Percentiles rank a stretch among this genome's conserved stretches.
These are phyloP conservation scores for Smittia aterrima DNA, from an alignment of 2,888 invertebrate genomes.

Conservation along the genomic window DNA sequence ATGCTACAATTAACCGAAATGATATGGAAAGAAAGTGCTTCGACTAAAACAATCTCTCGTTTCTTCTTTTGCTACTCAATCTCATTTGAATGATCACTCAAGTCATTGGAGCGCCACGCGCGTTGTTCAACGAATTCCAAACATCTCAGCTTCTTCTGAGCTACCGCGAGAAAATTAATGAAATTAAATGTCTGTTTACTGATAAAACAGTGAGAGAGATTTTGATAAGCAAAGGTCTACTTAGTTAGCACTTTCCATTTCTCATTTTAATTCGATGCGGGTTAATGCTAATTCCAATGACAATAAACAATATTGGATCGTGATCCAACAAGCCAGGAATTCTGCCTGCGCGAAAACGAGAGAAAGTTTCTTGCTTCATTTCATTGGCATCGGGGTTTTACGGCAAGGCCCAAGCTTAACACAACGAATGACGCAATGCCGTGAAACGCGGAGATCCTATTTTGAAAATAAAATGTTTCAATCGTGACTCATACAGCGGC, in stretches of 20 bases:
- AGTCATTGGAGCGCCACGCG: slow-evolving; percentile 6
- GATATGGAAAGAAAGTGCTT: slow-evolving; percentile 25
- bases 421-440: slow-evolving; percentile 5
- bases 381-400: background rate
- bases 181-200: background rate
- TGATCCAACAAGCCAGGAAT: slow-evolving; percentile 10
- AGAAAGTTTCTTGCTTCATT: slow-evolving; percentile 16
- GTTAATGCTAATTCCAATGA: slow-evolving; percentile 24
- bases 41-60: slow-evolving; percentile 1
- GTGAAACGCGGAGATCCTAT: slow-evolving; percentile 3
- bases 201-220: background rate
- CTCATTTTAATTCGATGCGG: background rate
- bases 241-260: slow-evolving; percentile 26
- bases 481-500: background rate
- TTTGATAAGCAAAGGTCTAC: background rate
- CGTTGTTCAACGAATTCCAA: background rate
- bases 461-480: background rate
- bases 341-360: background rate
- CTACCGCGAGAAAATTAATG: background rate
- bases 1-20: slow-evolving; percentile 28
- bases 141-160: background rate
- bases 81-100: slow-evolving; percentile 8
- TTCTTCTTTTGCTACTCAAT: background rate
- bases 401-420: background rate
- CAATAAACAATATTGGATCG: background rate